These are phyloP conservation scores for Kryptolebias ocellatus DNA, from an alignment of 2,797 vertebrate genomes.

Conservation along the genomic window DNA sequence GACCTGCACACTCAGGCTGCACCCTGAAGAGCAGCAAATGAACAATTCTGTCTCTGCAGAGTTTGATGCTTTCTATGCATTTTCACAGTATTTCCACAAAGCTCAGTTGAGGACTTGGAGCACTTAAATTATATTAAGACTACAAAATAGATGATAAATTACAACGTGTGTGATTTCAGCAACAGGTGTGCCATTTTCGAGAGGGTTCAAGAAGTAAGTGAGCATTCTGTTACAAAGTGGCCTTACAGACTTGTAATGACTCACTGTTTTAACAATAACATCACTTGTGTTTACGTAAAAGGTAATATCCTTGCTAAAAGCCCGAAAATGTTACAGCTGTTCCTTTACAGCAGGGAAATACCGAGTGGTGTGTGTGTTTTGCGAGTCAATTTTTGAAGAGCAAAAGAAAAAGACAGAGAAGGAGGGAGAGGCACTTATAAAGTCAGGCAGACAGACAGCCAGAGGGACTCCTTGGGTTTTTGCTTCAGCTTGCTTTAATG, in stretches of 20 bases:
- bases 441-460: constrained; percentile 34
- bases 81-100: constrained; percentile 18
- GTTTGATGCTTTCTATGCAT: background rate
- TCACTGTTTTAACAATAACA: constrained; percentile 58
- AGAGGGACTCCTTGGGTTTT: constrained; percentile 47
- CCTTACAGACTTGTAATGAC: constrained; percentile 36
- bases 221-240: constrained; percentile 28
- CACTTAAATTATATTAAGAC: constrained; percentile 25
- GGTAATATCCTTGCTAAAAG: constrained; percentile 51
- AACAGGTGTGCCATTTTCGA: constrained; percentile 16
- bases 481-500: constrained; percentile 60
- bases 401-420: constrained; percentile 2
- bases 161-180: constrained; percentile 3
- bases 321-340: constrained; percentile 42
- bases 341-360: constrained; percentile 30
- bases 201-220: constrained; percentile 9
- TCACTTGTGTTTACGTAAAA: constrained; percentile 44
- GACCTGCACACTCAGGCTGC: constrained; percentile 1
- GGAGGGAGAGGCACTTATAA: constrained; percentile 21
- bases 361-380: constrained; percentile 20
- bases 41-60: constrained; percentile 22
- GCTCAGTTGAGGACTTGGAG: constrained; percentile 1
- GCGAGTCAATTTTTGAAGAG: constrained; percentile 22
- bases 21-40: background rate
- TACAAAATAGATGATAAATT: constrained; percentile 6